Conservation (phyloP, 2,888 invertebrate species). For the Leucophora obtusa region DNA sequence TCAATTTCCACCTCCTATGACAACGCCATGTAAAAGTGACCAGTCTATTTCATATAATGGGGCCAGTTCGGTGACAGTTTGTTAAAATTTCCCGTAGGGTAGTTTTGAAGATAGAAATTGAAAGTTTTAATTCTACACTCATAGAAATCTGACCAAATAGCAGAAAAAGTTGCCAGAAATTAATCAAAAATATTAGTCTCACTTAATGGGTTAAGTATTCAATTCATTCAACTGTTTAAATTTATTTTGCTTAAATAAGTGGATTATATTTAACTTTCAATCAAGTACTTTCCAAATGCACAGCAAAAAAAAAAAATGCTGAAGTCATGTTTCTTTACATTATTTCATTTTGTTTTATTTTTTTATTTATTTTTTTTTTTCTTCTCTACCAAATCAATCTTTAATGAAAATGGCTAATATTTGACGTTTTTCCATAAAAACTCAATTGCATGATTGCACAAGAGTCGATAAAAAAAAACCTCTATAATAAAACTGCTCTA, state of each 20-base stretch:
- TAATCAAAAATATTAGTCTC: no score
- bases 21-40: no score
- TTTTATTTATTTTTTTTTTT: no score
- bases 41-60: no score
- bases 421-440: slow-evolving; percentile 14
- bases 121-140: no score
- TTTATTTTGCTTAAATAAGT: not conserved
- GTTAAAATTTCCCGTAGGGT: no score
- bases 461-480: not conserved
- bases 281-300: slow-evolving; percentile 8
- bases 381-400: slow-evolving; percentile 6
- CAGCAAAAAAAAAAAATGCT: not conserved
- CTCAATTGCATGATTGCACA: not conserved
- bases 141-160: no score
- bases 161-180: no score
- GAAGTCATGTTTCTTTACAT: slow-evolving; percentile 4
- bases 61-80: no score
- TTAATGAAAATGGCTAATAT: slow-evolving; percentile 9
- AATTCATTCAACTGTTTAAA: not conserved
- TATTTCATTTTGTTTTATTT: not conserved
- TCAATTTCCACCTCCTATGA: no score
- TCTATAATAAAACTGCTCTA: not conserved
- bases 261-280: not conserved
- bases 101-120: no score
- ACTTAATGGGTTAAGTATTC: no score